Evolutionary conservation across 2,113 vertebrate species (phyloP), one percentile per base, ranked within the genome.

Genomic region (Ptyas mucosa): DNA sequence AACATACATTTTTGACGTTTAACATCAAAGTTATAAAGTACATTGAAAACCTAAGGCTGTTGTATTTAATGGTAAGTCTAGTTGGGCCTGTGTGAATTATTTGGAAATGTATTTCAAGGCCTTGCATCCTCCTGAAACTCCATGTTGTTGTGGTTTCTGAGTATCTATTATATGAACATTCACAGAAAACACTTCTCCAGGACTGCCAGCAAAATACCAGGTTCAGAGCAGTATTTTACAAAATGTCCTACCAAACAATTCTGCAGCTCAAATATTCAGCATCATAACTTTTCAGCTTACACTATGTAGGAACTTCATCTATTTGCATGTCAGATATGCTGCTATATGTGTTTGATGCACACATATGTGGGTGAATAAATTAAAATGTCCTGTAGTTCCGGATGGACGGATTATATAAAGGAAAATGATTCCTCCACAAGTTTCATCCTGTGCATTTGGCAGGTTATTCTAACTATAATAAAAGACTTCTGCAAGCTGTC

Each of bases 381-480:
- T 88, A 88, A 29, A 53, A 52, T 87, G 49, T 52, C 87, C 29
- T 88, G 52, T n/a, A 53, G 29, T 88, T 88, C 29, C 0, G 18
- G 51, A 34, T 88, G 87, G 51, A 53, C 0, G 14, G 15, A 88
- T 53, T 87, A n/a, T 87, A 52, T 9, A 88, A 51, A 88, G 87
- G 51, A 53, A 88, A 88, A 88, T 20, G 8, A 88, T 88, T n/a
- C 26, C 51, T 81, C 51, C 6, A 2, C 24, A 58, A 12, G 8
- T 49, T 49, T 86, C 39, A 46, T 0, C 0, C 18, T 46, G 87
- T 0, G 0, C 5, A 0, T n/a, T 20, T 87, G 81, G 14, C 29
- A n/a, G 85, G 0, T 0, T 11, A 0, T 34, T 21, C 88, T 75
- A 15, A 2, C 90, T 86, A 93, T 61, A 39, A 87, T 51, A 54